phyloP scores from a whole-genome alignment of 2,888 invertebrate species.

The Thereva nobilitata region DNA sequence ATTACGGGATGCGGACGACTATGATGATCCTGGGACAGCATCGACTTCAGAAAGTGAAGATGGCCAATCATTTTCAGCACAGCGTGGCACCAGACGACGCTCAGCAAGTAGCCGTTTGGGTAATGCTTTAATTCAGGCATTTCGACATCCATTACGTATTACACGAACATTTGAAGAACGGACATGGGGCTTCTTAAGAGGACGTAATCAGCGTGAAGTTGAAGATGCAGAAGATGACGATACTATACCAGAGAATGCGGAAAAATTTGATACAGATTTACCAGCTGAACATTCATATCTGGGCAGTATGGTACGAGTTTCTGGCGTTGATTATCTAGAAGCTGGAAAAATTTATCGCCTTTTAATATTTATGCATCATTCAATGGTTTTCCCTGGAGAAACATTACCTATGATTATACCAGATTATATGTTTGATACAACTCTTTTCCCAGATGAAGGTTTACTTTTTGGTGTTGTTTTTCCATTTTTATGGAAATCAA shows the following conservation, averaged over 20 bases:
- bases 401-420: constrained; percentile 72
- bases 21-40: constrained; percentile 17
- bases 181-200: constrained; percentile 15
- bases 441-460: constrained; percentile 51
- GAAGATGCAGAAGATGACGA: constrained; percentile 34
- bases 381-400: constrained; percentile 78
- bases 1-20: constrained; percentile 1
- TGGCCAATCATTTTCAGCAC: constrained; percentile 1
- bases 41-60: background rate
- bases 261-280: constrained; percentile 61
- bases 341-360: constrained; percentile 61
- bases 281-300: constrained; percentile 62
- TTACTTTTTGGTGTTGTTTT: constrained; percentile 56
- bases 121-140: constrained; percentile 13
- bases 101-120: constrained; percentile 11
- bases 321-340: constrained; percentile 68
- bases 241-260: constrained; percentile 40
- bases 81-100: background rate
- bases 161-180: constrained; percentile 18
- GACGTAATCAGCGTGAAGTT: constrained; percentile 2
- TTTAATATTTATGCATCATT: constrained; percentile 64
- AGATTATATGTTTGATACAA: constrained; percentile 52
- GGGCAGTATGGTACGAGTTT: constrained; percentile 62
- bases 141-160: constrained; percentile 32
- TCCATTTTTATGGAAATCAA: constrained; percentile 48